Evolutionary conservation across 1,140 invertebrate genomes (phyloP).

Genomic region (Bactericera cockerelli): DNA sequence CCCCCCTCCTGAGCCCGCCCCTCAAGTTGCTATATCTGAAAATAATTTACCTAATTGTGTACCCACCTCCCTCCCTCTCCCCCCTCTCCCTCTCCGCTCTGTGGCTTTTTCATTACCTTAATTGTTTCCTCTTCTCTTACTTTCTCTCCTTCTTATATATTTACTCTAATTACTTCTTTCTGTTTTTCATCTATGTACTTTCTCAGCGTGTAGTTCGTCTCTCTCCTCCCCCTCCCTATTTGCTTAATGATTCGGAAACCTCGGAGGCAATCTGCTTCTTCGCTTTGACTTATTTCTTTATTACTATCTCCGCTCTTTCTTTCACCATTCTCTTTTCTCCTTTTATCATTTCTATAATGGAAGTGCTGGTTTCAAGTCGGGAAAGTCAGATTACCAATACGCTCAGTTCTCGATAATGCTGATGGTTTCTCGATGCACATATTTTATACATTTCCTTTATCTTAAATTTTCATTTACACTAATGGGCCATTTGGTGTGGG

Average conservation of each 20-base stretch:
- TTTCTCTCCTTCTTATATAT: neutral
- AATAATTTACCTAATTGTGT: constrained; percentile 6
- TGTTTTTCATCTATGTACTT: neutral
- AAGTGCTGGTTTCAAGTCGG: no score
- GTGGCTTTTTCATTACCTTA: constrained; percentile 1
- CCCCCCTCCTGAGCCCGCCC: no score
- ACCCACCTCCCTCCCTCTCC: neutral
- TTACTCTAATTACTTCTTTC: constrained; percentile 6
- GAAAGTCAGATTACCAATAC: no score
- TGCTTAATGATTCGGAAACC: constrained; percentile 7
- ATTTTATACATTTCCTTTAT: no score
- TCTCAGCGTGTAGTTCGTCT: no score
- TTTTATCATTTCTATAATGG: no score
- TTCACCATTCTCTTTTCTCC: neutral
- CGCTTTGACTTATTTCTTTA: neutral
- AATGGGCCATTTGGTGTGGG: no score
- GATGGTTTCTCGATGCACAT: no score
- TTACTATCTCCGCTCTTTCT: neutral
- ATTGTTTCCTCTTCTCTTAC: neutral
- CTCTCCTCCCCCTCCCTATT: neutral
- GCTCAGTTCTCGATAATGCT: no score
- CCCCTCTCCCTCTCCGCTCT: neutral
- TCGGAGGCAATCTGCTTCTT: constrained; percentile 1
- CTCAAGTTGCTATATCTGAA: neutral
- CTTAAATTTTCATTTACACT: no score